Conservation (phyloP, 2,113 vertebrate species). For the Microcebus griseorufus region DNA sequence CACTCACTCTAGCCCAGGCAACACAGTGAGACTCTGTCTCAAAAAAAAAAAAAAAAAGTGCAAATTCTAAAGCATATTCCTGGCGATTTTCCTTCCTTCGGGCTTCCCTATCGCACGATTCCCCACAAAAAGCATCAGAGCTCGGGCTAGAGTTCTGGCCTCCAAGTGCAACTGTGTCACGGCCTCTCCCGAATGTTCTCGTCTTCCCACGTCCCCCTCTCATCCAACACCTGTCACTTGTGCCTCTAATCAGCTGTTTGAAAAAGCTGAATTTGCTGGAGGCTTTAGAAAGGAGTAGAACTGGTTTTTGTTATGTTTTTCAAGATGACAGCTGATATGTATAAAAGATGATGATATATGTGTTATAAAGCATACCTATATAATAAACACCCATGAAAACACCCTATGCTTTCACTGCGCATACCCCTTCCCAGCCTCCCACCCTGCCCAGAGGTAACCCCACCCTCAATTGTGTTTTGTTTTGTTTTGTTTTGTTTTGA, state of each 20-base stretch:
- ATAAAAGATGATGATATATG: not conserved
- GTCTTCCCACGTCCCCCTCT: not conserved
- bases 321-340: not conserved
- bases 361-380: not conserved
- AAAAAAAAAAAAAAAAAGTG: not conserved
- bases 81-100: not conserved
- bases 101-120: not conserved
- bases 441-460: not conserved
- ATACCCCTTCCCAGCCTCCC: not conserved
- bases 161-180: not conserved
- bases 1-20: no score
- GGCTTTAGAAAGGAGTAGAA: constrained; percentile 36
- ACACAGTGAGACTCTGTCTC: no score
- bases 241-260: constrained; percentile 39
- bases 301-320: constrained; percentile 50
- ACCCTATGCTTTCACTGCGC: not conserved
- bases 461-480: not conserved
- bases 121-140: not conserved
- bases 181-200: not conserved
- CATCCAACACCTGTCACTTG: constrained; percentile 2
- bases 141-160: not conserved
- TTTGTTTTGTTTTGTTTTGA: no score
- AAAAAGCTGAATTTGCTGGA: constrained; percentile 41
- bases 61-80: not conserved
- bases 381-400: not conserved